Percentiles rank a stretch among this genome's conserved stretches.
These are phyloP conservation scores for Julus scanicus DNA, from an alignment of 2,888 invertebrate genomes.

Conservation along the genomic window DNA sequence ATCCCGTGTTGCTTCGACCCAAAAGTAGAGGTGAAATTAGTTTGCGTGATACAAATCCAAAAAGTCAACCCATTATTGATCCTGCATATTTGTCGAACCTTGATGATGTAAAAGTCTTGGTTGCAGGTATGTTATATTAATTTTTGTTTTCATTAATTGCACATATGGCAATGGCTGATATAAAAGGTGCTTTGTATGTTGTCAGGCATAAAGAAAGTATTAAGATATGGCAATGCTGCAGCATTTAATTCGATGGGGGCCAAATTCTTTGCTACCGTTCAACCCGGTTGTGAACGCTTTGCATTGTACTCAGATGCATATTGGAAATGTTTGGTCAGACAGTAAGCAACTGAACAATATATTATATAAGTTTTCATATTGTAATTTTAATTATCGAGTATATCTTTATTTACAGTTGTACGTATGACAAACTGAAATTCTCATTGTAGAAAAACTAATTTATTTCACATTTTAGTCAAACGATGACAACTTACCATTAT, in stretches of 20 bases:
- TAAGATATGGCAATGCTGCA: background rate
- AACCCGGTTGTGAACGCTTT: conserved; percentile 34
- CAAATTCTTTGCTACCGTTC: background rate
- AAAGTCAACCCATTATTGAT: conserved; percentile 86
- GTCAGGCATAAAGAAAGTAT: background rate
- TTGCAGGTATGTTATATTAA: conserved; percentile 72
- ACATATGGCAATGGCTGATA: background rate
- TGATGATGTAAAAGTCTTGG: conserved; percentile 79
- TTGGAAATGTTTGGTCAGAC: background rate
- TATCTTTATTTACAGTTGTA: background rate
- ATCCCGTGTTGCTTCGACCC: conserved; percentile 79
- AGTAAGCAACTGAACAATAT: background rate
- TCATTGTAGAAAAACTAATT: background rate
- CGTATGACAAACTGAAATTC: background rate
- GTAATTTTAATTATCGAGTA: background rate
- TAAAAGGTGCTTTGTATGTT: background rate
- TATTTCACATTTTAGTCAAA: background rate
- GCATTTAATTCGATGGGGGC: background rate
- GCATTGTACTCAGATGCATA: background rate
- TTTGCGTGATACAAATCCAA: conserved; percentile 83
- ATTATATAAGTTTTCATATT: background rate
- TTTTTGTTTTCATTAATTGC: background rate
- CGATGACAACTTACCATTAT: conserved; percentile 68
- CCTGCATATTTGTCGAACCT: conserved; percentile 91
- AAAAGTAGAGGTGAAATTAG: conserved; percentile 79